phyloP scores from a whole-genome alignment of 2,113 vertebrate species.

The Anguilla rostrata region DNA sequence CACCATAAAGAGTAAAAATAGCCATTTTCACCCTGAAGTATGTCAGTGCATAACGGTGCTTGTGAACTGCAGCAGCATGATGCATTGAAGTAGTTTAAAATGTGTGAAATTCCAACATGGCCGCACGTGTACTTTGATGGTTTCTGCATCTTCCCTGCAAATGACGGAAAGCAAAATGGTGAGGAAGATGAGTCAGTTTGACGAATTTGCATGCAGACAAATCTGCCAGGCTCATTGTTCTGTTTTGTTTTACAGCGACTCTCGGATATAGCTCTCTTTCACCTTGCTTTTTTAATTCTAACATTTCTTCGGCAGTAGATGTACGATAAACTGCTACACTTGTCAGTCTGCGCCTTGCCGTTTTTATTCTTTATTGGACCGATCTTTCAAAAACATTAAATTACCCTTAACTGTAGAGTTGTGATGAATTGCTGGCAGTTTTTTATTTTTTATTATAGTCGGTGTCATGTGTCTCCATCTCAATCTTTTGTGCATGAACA shows the following conservation, averaged over 20 bases:
- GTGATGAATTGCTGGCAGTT: conserved; percentile 29
- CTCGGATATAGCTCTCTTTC: not conserved
- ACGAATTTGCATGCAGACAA: conserved; percentile 16
- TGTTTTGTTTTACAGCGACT: conserved; percentile 10
- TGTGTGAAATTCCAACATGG: not conserved
- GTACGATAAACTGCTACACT: not conserved
- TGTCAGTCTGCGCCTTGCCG: conserved; percentile 17
- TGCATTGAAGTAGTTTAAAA: not conserved
- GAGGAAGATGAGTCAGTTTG: not conserved
- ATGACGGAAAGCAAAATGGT: not conserved
- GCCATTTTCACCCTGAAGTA: not conserved
- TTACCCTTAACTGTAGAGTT: conserved; percentile 18
- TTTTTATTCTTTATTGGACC: conserved; percentile 15
- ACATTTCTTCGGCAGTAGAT: not conserved
- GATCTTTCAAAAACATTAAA: conserved; percentile 28
- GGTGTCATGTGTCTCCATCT: conserved; percentile 9
- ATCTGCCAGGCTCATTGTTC: not conserved
- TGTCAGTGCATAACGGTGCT: not conserved
- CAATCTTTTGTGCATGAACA: not conserved
- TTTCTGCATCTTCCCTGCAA: not conserved
- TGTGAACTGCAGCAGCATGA: not conserved
- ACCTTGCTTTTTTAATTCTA: conserved; percentile 6
- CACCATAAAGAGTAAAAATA: not conserved
- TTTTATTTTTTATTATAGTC: not conserved
- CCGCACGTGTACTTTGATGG: not conserved